Percentiles rank a stretch among this genome's conserved stretches.
Evolutionary conservation across 2,113 vertebrate genomes (phyloP).

Genomic region (Gorsachius goisagi): DNA sequence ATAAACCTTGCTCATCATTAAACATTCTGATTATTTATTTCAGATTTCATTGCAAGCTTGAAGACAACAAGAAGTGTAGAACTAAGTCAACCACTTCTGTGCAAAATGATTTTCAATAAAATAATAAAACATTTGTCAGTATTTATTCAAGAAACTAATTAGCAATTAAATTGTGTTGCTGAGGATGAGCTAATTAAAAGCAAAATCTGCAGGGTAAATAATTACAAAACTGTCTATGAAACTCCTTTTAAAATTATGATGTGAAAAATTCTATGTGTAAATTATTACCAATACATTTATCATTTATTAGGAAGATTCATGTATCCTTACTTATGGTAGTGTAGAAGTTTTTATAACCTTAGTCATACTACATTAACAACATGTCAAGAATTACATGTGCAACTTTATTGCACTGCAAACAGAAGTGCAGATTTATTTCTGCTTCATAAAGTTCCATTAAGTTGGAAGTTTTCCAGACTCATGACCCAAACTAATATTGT

Average conservation of each 20-base stretch:
- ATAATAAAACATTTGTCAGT: neutral
- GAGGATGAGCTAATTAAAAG: neutral
- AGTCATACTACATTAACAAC: neutral
- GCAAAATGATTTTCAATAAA: neutral
- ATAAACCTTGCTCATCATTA: neutral
- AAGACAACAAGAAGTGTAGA: neutral
- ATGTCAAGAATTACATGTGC: neutral
- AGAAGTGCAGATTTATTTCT: neutral
- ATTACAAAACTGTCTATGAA: neutral
- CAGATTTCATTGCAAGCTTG: neutral
- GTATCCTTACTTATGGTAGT: neutral
- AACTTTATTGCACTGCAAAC: neutral
- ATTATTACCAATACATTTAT: neutral
- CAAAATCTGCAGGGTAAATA: neutral
- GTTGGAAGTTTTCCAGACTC: neutral
- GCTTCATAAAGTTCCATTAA: neutral
- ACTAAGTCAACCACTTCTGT: neutral
- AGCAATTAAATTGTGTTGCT: neutral
- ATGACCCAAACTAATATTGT: neutral
- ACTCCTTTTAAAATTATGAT: neutral
- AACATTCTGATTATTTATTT: neutral
- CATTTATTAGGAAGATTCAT: neutral
- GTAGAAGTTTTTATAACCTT: neutral
- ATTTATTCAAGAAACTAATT: neutral
- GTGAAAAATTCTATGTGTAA: neutral